Evolutionary conservation across 2,888 invertebrate genomes (phyloP).

Genomic region (Creontiades dilutus): DNA sequence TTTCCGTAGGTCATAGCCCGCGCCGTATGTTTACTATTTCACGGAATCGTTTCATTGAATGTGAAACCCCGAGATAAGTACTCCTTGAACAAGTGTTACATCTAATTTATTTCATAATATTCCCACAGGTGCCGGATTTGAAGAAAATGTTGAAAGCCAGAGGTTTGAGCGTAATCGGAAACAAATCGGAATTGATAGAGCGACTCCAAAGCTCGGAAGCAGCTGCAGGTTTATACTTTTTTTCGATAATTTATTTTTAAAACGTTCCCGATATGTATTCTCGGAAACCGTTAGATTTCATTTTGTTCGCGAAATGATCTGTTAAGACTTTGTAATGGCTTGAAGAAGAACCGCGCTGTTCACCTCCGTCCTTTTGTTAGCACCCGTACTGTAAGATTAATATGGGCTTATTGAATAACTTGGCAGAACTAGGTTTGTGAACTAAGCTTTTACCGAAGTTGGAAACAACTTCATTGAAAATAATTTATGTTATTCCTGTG

Average conservation of each 20-base stretch:
- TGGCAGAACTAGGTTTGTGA: no score
- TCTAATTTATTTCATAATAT: not conserved
- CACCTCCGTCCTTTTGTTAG: no score
- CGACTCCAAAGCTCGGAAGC: constrained; percentile 85
- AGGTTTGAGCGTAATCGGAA: constrained; percentile 86
- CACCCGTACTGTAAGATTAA: no score
- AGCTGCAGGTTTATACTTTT: constrained; percentile 77
- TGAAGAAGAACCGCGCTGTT: no score
- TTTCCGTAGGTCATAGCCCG: constrained; percentile 28
- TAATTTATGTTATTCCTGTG: no score
- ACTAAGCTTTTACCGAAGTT: no score
- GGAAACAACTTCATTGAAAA: no score
- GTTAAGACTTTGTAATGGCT: no score
- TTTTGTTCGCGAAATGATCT: no score
- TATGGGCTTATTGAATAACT: no score
- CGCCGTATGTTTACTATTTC: constrained; percentile 35
- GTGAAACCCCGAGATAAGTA: not conserved
- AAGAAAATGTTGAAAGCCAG: constrained; percentile 89
- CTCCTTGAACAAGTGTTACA: no score
- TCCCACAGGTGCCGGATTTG: constrained; percentile 88
- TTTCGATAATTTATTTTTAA: not conserved
- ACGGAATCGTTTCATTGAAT: constrained; percentile 17
- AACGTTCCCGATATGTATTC: not conserved
- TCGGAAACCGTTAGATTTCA: no score
- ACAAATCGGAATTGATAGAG: constrained; percentile 89